Base-by-base conservation (phyloP, 92 coral and sea anemone genomes). In the Epizoanthus fatuus region DNA sequence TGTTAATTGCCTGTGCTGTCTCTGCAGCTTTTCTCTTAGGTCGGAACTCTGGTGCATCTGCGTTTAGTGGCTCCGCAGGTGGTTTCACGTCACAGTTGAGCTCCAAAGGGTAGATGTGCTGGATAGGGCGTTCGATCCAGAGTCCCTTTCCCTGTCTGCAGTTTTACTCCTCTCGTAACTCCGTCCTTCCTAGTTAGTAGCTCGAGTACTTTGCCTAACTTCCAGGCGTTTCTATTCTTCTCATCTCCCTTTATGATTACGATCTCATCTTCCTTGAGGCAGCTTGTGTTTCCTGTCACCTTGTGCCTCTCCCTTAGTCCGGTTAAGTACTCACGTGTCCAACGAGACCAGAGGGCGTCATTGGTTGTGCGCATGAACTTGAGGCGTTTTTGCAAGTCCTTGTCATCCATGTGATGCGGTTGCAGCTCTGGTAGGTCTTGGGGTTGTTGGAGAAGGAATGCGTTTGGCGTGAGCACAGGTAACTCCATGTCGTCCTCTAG, bases 291-390 rank as follows among this genome's bases (percentile, higher is more conserved):
- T 40, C 73, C 73, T 75, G 73, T 76, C 40, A 39, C 44, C 47
- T 52, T 79, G 57, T 78, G 80, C 39, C 69, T 81, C 74, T 68
- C 90, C 56, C 80, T 71, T 42, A 75, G 78, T 3, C 57, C 52
- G 4, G 75, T 25, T 14, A 85, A 40, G 60, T 85, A 75, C 53
- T 85, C 88, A 16, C 65, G 59, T 15, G 85, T 77, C 85, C 90
- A 86, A 44, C 63, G 89, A n/a, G 62, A 63, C 84, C 84, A 86
- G 60, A 86, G 74, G 35, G 64, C 73, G 39, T 86, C 84, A 22
- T 86, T 86, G 40, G 84, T 75, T 20, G 66, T 35, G 22, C 38
- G 25, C 68, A 86, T 44, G 66, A 75, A 76, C 40, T 53, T 63
- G 42, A 81, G 84, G 70, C 83, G 63, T 52, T 76, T 86, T 52